A percentile compares a stretch with the other conserved stretches of the same genome.
These are phyloP conservation scores for Lutjanus argentimaculatus DNA, from an alignment of 2,797 vertebrate species.

Conservation along the genomic window DNA sequence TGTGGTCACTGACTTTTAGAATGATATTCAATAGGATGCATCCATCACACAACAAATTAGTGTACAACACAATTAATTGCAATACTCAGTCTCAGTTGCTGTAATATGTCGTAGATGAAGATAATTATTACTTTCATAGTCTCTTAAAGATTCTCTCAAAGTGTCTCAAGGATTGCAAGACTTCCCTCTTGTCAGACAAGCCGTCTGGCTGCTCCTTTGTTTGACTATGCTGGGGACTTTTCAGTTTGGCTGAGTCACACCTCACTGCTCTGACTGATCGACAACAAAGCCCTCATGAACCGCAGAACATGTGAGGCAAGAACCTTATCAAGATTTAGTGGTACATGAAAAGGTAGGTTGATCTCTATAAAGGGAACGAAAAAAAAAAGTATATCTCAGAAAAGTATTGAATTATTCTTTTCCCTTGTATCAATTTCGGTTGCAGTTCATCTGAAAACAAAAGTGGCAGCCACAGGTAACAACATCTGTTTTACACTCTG, in stretches of 20 bases:
- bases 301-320: slow-evolving; percentile 31
- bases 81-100: background rate
- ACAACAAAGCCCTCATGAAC: slow-evolving; percentile 23
- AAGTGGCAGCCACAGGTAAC: slow-evolving; percentile 12
- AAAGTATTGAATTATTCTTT: background rate
- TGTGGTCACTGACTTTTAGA: background rate
- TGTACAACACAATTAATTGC: background rate
- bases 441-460: slow-evolving; percentile 20
- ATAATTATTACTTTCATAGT: background rate
- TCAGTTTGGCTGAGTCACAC: slow-evolving; percentile 70
- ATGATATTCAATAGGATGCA: background rate
- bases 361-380: background rate
- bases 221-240: slow-evolving; percentile 53
- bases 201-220: slow-evolving; percentile 57
- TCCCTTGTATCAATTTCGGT: background rate
- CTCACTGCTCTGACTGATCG: slow-evolving; percentile 15
- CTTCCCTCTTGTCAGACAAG: slow-evolving; percentile 31
- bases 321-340: slow-evolving; percentile 5
- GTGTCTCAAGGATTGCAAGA: slow-evolving; percentile 8
- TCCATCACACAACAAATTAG: background rate
- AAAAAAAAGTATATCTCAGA: background rate
- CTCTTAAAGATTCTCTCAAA: background rate
- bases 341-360: background rate
- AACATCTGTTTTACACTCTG: slow-evolving; percentile 47
- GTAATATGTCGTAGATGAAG: background rate